A percentile compares a stretch with the other conserved stretches of the same genome.
Conservation (phyloP, 2,888 invertebrate species). For the Coenonympha arcania region DNA sequence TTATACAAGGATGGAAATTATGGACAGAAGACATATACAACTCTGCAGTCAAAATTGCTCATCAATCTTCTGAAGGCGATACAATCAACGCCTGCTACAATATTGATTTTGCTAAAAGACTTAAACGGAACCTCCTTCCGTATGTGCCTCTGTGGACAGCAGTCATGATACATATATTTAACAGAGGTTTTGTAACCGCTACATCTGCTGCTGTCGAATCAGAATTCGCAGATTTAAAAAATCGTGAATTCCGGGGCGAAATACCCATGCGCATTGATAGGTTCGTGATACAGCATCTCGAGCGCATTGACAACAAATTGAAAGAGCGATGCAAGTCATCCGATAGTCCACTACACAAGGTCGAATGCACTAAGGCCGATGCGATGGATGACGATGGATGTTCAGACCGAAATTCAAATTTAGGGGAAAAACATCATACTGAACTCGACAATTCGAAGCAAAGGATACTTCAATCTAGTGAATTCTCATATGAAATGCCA, state of each 20-base stretch:
- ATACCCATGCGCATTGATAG: not conserved
- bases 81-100: not conserved
- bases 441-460: too few species aligned
- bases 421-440: too few species aligned
- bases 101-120: not conserved
- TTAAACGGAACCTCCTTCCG: not conserved
- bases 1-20: not conserved
- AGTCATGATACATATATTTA: not conserved
- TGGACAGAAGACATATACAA: not conserved
- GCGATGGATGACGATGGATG: too few species aligned
- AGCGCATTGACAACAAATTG: not conserved
- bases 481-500: too few species aligned
- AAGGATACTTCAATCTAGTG: too few species aligned
- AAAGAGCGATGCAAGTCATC: not conserved
- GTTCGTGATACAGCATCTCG: not conserved
- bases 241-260: not conserved
- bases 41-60: not conserved
- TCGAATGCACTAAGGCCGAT: too few species aligned
- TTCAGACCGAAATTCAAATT: too few species aligned
- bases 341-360: not conserved
- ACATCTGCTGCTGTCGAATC: not conserved
- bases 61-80: not conserved
- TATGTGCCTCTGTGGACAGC: not conserved
- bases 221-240: not conserved
- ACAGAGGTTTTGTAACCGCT: not conserved